Percentiles rank a stretch among this genome's conserved stretches.
phyloP scores from a whole-genome alignment of 1,140 invertebrate species.

The Geopemphigus sp. region DNA sequence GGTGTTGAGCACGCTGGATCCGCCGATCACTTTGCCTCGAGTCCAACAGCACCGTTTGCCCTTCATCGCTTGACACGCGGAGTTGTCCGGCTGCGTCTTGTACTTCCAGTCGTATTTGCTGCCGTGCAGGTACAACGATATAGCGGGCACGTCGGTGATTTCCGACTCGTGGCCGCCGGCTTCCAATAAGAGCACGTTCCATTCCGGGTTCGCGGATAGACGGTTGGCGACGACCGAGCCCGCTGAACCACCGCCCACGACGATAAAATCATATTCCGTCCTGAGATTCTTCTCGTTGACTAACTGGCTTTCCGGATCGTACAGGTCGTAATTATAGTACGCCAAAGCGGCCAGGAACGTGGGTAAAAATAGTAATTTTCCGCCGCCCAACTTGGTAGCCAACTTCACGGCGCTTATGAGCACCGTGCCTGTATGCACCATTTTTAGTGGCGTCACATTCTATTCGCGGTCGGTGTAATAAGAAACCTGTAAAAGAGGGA shows the following conservation, averaged over 20 bases:
- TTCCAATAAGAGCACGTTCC: slow-evolving; percentile 80
- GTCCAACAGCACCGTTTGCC: slow-evolving; percentile 81
- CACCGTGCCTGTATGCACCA: slow-evolving; percentile 52
- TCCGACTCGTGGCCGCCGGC: slow-evolving; percentile 83
- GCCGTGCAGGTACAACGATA: slow-evolving; percentile 83
- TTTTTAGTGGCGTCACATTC: slow-evolving; percentile 5
- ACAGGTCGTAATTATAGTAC: slow-evolving; percentile 81
- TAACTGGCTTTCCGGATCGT: slow-evolving; percentile 80
- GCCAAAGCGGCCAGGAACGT: slow-evolving; percentile 73
- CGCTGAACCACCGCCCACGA: slow-evolving; percentile 80
- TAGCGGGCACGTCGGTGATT: slow-evolving; percentile 76
- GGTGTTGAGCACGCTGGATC: slow-evolving; percentile 80
- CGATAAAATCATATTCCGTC: slow-evolving; percentile 76
- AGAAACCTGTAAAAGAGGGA: background rate
- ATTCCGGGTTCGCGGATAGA: slow-evolving; percentile 72
- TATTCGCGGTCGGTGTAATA: background rate
- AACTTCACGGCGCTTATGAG: slow-evolving; percentile 64
- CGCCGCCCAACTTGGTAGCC: slow-evolving; percentile 66
- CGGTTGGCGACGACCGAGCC: slow-evolving; percentile 83
- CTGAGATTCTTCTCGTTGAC: slow-evolving; percentile 63
- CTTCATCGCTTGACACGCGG: slow-evolving; percentile 80
- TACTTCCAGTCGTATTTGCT: slow-evolving; percentile 93
- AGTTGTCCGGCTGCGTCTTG: slow-evolving; percentile 77
- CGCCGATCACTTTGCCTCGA: slow-evolving; percentile 69
- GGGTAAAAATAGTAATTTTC: slow-evolving; percentile 73